Evolutionary conservation across 2,113 vertebrate genomes (phyloP), one percentile per base, ranked within the genome.

Genomic region (Notarius lentiginosus): DNA sequence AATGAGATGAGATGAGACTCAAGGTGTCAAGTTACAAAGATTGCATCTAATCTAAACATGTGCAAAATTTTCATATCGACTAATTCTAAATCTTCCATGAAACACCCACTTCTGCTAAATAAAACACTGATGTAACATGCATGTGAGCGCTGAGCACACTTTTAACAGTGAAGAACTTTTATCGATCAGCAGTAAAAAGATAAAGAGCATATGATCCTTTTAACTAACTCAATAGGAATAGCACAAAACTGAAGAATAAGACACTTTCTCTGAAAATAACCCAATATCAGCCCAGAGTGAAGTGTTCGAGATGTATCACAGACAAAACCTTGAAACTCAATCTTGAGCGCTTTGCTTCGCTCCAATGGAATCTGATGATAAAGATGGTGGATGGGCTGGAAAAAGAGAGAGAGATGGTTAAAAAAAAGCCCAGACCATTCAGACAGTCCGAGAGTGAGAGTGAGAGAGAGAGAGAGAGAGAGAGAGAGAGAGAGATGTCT

Each of bases 401-500:
- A 92, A 92, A 92, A 90, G 72, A 60, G 92, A 90, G 72, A 60
- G 92, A 93, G 90, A 90, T 86, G 60, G 82, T 82, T 83, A 87
- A 85, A 58, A 53, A 83, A 53, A 83, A 68, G 79, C 6, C 22
- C 88, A 83, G 84, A 65, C 14, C 60, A 58, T 87, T 85, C 82
- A 94, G 79, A 63, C 11, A 68, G 82, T 17, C 61, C 41, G 87
- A 81, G 83, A 56, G 85, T 56, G 82, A 87, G n/a, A n/a, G 84
- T 72, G 65, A 84, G 82, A 87, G 81, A 87, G 84, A 72, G 61
- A 84, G 79, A 85, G 75, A 77, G 12, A 77, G 49, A 2, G 24
- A 55, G 24, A 77, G 49, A 14, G 34, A 47, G 18, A 75, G 75
- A 79, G 27, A 34, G n/a, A 58, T 9, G 20, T 56, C 53, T 76